These are phyloP conservation scores for Phylloscopus collybita DNA, from an alignment of 2,797 vertebrate genomes.

Conservation along the genomic window DNA sequence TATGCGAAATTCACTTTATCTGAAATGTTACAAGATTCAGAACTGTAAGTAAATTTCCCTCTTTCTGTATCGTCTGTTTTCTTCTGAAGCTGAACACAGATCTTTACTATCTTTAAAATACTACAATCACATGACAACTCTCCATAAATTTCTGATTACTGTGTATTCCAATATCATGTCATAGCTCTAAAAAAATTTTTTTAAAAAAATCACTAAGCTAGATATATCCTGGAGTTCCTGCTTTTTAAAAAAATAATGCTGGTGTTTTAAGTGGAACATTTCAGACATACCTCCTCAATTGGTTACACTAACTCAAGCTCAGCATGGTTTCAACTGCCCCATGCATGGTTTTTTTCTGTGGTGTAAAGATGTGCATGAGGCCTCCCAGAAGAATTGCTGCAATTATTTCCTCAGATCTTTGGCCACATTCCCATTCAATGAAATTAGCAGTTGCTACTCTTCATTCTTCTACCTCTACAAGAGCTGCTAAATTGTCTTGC, in stretches of 20 bases:
- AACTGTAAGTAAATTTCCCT: neutral
- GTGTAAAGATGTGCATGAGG: neutral
- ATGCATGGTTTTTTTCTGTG: neutral
- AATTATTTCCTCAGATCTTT: slow-evolving; percentile 42
- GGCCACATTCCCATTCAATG: slow-evolving; percentile 31
- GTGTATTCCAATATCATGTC: neutral
- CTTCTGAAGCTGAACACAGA: neutral
- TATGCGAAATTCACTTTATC: neutral
- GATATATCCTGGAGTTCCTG: neutral
- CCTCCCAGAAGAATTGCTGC: neutral
- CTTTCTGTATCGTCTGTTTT: neutral
- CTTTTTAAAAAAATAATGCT: neutral
- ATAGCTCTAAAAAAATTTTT: neutral
- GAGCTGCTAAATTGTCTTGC: neutral
- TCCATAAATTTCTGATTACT: neutral
- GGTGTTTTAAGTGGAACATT: neutral
- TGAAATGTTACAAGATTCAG: neutral
- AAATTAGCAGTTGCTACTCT: slow-evolving; percentile 47
- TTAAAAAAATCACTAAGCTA: neutral
- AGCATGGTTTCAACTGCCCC: neutral
- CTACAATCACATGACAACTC: neutral
- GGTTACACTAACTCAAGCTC: neutral
- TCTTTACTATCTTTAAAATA: neutral
- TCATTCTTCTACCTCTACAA: neutral
- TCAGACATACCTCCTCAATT: neutral